Evolutionary conservation across 2,113 vertebrate genomes (phyloP).

Genomic region (Mesembrinibis cayennensis): DNA sequence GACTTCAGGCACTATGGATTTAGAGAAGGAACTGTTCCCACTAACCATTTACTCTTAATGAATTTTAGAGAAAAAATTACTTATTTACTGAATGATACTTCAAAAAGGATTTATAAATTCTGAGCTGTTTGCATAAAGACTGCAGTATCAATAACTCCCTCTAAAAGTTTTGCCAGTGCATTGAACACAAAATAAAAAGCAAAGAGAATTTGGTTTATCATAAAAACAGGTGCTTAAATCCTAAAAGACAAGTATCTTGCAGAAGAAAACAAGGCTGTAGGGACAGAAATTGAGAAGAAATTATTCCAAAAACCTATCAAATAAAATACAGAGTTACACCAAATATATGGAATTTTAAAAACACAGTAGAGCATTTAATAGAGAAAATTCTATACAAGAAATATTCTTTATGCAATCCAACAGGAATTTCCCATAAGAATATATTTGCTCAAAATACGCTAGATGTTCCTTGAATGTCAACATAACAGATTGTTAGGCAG

Average conservation of each 20-base stretch:
- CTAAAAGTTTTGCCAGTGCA: neutral
- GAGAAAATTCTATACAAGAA: neutral
- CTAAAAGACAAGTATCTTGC: neutral
- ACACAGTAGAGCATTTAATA: neutral
- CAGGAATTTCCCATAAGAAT: neutral
- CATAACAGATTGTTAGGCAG: neutral
- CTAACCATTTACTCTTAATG: slow-evolving; percentile 20
- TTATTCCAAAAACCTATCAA: neutral
- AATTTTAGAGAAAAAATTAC: neutral
- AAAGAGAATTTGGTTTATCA: neutral
- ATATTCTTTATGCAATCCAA: neutral
- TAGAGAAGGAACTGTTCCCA: slow-evolving; percentile 21
- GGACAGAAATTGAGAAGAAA: neutral
- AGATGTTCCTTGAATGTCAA: neutral
- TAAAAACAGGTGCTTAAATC: neutral
- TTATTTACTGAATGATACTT: neutral
- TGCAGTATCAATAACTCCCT: neutral
- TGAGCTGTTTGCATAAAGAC: neutral
- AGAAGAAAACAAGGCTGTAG: neutral
- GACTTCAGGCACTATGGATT: neutral
- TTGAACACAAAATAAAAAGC: neutral
- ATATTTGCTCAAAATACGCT: neutral
- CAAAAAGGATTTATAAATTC: neutral
- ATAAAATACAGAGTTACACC: neutral
- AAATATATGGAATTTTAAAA: neutral